phyloP scores from a whole-genome alignment of 37 sponge, comb jelly and placozoan genomes.

The Lycopodina hypogea region DNA sequence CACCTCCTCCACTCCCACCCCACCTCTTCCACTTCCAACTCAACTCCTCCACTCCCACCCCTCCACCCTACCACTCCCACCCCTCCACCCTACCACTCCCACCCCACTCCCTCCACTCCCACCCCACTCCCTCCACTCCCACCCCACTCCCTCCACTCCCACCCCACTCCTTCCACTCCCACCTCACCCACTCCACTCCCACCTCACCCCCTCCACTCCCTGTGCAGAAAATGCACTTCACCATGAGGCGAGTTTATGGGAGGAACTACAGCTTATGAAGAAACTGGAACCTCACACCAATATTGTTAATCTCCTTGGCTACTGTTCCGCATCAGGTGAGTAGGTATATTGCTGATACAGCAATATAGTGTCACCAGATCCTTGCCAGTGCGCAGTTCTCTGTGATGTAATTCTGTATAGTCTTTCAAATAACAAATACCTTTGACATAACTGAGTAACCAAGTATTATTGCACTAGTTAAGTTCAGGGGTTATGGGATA shows the following conservation, averaged over 20 bases:
- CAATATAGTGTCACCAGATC: neutral
- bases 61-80: too few relatives aligned
- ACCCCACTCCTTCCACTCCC: neutral
- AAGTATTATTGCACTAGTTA: too few relatives aligned
- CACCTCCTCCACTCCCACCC: too few relatives aligned
- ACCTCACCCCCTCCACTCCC: neutral
- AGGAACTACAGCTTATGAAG: slow-evolving; percentile 60
- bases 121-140: neutral
- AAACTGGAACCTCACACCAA: slow-evolving; percentile 57
- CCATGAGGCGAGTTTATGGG: slow-evolving; percentile 23
- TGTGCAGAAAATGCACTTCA: neutral
- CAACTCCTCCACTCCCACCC: too few relatives aligned
- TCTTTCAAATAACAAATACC: too few relatives aligned
- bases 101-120: too few relatives aligned
- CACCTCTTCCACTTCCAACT: too few relatives aligned
- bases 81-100: too few relatives aligned
- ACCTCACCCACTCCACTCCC: neutral
- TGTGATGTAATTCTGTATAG: too few relatives aligned
- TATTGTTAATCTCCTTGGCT: slow-evolving; percentile 63
- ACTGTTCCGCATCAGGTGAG: slow-evolving; percentile 48
- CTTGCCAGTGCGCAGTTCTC: too few relatives aligned
- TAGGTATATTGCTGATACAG: neutral
- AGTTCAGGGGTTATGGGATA: too few relatives aligned
- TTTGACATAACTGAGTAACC: too few relatives aligned
- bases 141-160: neutral